Conservation (phyloP, 2,888 invertebrate species). For the Hydroisotoma schaefferi region DNA sequence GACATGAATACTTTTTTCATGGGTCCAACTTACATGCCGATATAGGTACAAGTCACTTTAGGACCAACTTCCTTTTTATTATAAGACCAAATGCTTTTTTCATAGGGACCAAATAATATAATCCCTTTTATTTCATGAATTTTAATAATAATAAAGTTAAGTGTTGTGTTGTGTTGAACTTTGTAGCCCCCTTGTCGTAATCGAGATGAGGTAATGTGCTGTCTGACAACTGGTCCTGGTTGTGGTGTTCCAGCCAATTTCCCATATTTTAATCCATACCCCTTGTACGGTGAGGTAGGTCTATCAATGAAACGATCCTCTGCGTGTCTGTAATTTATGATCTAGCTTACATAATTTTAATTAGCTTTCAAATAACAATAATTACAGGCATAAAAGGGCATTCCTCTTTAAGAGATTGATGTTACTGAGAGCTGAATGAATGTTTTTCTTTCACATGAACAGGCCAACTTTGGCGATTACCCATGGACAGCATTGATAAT, state of each 20-base stretch:
- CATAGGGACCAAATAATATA: neutral
- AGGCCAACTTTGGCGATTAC: conserved; percentile 48
- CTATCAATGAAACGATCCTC: neutral
- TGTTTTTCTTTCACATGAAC: neutral
- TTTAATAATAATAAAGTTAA: neutral
- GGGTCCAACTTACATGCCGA: no score
- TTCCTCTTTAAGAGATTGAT: neutral
- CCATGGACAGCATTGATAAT: conserved; percentile 47
- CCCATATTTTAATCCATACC: conserved; percentile 46
- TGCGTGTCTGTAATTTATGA: conserved; percentile 1
- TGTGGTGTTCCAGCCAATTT: conserved; percentile 46
- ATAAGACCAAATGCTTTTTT: neutral
- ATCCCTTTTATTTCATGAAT: neutral
- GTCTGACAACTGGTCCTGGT: conserved; percentile 43
- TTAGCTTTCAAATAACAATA: neutral
- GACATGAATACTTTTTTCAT: no score
- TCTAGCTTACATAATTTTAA: neutral
- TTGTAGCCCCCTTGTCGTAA: conserved; percentile 43
- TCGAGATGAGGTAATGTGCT: conserved; percentile 47
- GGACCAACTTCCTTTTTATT: no score
- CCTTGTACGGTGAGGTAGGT: conserved; percentile 45
- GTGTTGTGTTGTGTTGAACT: neutral
- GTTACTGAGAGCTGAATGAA: conserved; percentile 1
- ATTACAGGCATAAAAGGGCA: neutral
- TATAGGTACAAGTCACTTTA: no score